Conservation (phyloP, 2,113 vertebrate species). For the Mus spicilegus region DNA sequence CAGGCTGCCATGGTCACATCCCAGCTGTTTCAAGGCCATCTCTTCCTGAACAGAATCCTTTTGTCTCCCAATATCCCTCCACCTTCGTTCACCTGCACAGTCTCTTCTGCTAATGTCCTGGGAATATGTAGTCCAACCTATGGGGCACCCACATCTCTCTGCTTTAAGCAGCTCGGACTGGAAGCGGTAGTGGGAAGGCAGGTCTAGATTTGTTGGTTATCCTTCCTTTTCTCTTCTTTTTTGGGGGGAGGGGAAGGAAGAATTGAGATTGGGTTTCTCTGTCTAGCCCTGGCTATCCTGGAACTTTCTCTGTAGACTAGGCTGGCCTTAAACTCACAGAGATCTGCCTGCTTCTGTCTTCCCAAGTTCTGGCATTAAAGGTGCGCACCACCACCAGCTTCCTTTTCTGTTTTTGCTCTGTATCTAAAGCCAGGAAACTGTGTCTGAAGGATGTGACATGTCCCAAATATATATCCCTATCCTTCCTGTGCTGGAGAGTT, state of each 20-base stretch:
- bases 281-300: background rate
- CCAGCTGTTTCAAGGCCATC: background rate
- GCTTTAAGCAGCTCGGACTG: background rate
- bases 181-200: background rate
- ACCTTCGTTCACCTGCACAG: background rate
- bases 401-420: background rate
- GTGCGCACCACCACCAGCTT: background rate
- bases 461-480: background rate
- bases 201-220: background rate
- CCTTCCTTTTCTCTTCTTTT: background rate
- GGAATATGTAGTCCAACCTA: background rate
- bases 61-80: background rate
- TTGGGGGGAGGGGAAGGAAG: too few relatives aligned
- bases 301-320: background rate
- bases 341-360: background rate
- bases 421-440: background rate
- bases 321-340: background rate
- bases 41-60: constrained; percentile 1
- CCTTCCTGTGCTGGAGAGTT: background rate
- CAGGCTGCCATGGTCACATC: background rate
- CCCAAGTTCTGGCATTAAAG: background rate
- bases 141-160: background rate
- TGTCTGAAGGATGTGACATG: background rate
- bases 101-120: background rate
- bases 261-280: background rate